A percentile compares a stretch with the other conserved stretches of the same genome.
phyloP scores from a whole-genome alignment of 2,797 vertebrate genomes.

The Aulostomus chinensis region DNA sequence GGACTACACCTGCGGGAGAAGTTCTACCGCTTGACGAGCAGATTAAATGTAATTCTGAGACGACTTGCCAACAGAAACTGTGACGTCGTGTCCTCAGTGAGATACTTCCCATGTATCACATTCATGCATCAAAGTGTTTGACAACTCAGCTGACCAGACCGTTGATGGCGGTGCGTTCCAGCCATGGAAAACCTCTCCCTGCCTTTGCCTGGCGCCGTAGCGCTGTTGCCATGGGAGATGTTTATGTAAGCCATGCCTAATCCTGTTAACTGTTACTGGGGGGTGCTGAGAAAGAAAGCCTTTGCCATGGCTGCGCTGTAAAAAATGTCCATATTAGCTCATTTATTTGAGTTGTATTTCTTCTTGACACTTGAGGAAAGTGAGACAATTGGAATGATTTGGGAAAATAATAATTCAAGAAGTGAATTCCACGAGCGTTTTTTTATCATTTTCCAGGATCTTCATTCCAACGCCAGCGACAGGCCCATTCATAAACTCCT shows the following conservation, averaged over 20 bases:
- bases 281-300: conserved; percentile 49
- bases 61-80: no score
- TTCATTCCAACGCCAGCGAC: no score
- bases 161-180: conserved; percentile 31
- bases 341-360: conserved; percentile 12
- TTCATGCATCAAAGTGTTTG: conserved; percentile 12
- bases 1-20: no score
- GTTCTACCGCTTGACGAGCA: no score
- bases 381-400: background rate
- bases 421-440: no score
- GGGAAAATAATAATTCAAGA: background rate
- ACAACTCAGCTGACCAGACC: conserved; percentile 50
- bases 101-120: no score
- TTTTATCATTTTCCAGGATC: no score
- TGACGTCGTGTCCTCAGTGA: no score
- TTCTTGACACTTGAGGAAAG: conserved; percentile 20
- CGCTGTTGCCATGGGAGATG: conserved; percentile 77
- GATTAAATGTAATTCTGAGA: no score
- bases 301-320: conserved; percentile 43
- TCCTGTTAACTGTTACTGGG: conserved; percentile 74
- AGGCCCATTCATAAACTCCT: no score
- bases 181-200: conserved; percentile 26
- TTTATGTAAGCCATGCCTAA: conserved; percentile 80
- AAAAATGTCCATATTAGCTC: conserved; percentile 26
- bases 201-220: conserved; percentile 36